These are phyloP conservation scores for Trisateles emortualis DNA, from an alignment of 2,888 invertebrate species.

Conservation along the genomic window DNA sequence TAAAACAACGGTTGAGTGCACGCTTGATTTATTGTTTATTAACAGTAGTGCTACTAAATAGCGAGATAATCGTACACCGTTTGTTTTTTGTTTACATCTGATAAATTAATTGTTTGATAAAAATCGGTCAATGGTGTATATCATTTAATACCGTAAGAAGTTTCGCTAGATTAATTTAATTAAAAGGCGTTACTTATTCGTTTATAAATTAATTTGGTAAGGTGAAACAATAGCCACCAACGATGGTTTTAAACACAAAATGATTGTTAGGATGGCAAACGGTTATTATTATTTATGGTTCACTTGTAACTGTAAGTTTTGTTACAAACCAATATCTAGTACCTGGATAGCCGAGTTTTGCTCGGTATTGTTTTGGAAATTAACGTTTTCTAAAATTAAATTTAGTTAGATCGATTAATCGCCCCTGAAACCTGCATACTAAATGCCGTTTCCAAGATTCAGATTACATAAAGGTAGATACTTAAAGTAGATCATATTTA, in stretches of 20 bases:
- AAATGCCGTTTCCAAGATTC: too few species aligned
- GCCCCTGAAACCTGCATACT: too few species aligned
- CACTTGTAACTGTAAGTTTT: too few species aligned
- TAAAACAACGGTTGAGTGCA: conserved; percentile 11
- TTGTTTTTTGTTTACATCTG: conserved; percentile 10
- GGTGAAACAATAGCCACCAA: too few species aligned
- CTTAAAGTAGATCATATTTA: too few species aligned
- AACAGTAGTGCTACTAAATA: conserved; percentile 26
- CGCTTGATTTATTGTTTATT: conserved; percentile 16
- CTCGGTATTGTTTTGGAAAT: too few species aligned
- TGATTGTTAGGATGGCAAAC: neutral
- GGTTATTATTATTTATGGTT: too few species aligned
- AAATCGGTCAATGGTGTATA: conserved; percentile 3
- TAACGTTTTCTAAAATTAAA: too few species aligned
- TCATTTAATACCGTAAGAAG: conserved; percentile 11
- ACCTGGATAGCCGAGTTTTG: too few species aligned
- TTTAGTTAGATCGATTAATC: too few species aligned
- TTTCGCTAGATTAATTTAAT: conserved; percentile 3
- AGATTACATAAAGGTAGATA: too few species aligned
- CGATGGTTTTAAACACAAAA: neutral
- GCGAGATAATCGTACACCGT: conserved; percentile 24
- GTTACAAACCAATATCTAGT: too few species aligned
- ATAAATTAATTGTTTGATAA: neutral
- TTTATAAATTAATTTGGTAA: neutral
- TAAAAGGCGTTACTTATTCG: neutral